Base-by-base conservation (phyloP, 2,888 invertebrate species). In the Oligia latruncula region DNA sequence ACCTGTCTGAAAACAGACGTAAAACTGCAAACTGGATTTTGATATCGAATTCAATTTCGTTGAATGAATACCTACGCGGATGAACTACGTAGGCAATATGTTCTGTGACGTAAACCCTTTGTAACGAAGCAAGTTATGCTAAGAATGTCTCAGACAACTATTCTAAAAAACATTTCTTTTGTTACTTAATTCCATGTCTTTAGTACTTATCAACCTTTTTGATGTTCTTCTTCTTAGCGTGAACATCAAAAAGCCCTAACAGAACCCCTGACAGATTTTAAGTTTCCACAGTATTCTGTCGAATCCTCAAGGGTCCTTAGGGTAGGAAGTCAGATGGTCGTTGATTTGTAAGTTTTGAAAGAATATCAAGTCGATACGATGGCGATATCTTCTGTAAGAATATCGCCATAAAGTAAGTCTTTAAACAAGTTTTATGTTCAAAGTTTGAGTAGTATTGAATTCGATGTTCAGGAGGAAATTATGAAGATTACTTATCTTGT, bases 401-500 rank as follows among this genome's bases (percentile, higher is more conserved):
- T 75, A 66, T 65, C 15, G 9, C 15, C 46, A 35, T 5, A 67
- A 40, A 20, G 17, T 70, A 77, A 70, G 64, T 74, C 4, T 72
- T 68, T 46, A 78, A 77, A 83, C 35, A 58, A 78, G 43, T 70
- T 86, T 70, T 73, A 65, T 76, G 68, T 60, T 62, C 49, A 46
- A 86, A 77, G 67, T 81, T 80, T 72, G 17, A 58, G 43, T 64
- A 66, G 65, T 74, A 78, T 77, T 74, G 55, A 76, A 76, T 78
- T 80, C 64, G 52, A 78, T 78, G 68, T 67, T 82, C 15, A 49
- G 23, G 11, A 46, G 2, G 15, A 58, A 49, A 79, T 70, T 55
- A 65, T 35, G 35, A 49, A 64, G n/a, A 71, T 66, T 66, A 40
- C 40, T 40, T 40, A 55, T 66, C 58, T 23, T 35, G 35, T 68